A percentile compares a stretch with the other conserved stretches of the same genome.
Conservation (phyloP, 1,140 invertebrate genomes). For the Drosophila pachea region DNA sequence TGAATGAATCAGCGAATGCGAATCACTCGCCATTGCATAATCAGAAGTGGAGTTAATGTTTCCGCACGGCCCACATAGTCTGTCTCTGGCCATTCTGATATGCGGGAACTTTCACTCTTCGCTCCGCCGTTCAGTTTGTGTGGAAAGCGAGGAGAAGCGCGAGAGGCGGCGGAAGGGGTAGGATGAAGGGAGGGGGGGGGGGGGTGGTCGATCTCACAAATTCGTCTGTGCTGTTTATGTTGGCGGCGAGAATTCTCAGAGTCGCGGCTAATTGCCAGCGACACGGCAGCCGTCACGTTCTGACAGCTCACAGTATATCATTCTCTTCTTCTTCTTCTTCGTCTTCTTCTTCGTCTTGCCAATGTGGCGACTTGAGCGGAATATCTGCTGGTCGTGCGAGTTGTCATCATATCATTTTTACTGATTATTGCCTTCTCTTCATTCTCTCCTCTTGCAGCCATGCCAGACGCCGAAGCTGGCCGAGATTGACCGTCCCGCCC, state of each 20-base stretch:
- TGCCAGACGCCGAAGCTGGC: slow-evolving; percentile 9
- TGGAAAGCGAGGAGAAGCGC: neutral
- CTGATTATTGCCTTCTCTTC: slow-evolving; percentile 7
- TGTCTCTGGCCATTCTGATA: slow-evolving; percentile 7
- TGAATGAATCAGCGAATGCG: slow-evolving; percentile 23
- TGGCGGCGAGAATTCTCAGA: slow-evolving; percentile 44
- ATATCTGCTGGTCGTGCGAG: neutral
- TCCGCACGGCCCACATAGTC: slow-evolving; percentile 29
- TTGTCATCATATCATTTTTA: slow-evolving; percentile 15
- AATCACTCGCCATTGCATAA: slow-evolving; percentile 24
- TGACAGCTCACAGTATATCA: neutral
- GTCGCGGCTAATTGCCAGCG: slow-evolving; percentile 49
- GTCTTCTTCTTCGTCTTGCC: neutral
- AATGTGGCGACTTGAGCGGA: neutral
- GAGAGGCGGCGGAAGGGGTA: slow-evolving; percentile 32
- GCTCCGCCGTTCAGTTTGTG: slow-evolving; percentile 86
- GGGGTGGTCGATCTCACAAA: slow-evolving; percentile 4
- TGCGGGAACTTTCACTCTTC: slow-evolving; percentile 28
- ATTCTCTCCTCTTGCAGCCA: slow-evolving; percentile 14
- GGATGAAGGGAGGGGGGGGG: neutral
- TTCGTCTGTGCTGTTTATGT: slow-evolving; percentile 4
- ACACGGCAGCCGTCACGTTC: slow-evolving; percentile 48
- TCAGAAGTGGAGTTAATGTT: slow-evolving; percentile 9
- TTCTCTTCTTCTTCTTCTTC: neutral
- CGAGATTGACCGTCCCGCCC: neutral